phyloP scores from a whole-genome alignment of 2,113 vertebrate species.

The Megatriorchis doriae region DNA sequence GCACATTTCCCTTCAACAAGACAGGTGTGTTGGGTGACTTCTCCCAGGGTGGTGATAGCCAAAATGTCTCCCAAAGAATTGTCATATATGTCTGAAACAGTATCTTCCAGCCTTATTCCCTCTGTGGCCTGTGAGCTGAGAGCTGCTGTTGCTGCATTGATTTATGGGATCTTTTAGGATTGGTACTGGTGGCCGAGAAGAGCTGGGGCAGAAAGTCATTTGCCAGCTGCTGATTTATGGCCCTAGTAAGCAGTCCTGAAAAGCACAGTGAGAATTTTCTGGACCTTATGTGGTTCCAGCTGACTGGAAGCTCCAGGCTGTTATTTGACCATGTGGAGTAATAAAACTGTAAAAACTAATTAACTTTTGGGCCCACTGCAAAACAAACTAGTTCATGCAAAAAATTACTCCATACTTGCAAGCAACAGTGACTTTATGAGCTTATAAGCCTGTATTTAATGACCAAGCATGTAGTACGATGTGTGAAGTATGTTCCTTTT shows the following conservation, averaged over 20 bases:
- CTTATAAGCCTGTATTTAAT: neutral
- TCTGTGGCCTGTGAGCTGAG: neutral
- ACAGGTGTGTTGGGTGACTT: neutral
- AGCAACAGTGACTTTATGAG: neutral
- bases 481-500: neutral
- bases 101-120: neutral
- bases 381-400: conserved; percentile 14
- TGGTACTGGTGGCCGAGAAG: neutral
- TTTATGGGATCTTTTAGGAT: neutral
- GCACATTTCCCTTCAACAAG: neutral
- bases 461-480: neutral
- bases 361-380: conserved; percentile 7
- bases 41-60: neutral
- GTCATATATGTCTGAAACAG: neutral
- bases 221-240: conserved; percentile 34
- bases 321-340: conserved; percentile 24
- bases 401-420: neutral
- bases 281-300: neutral
- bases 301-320: neutral
- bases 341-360: conserved; percentile 50
- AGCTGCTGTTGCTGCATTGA: neutral
- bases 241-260: neutral
- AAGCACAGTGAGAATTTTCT: conserved; percentile 19
- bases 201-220: conserved; percentile 1
- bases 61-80: neutral